Evolutionary conservation across 2,888 invertebrate species (phyloP), one percentile per base, ranked within the genome.

Genomic region (Dryobota labecula): DNA sequence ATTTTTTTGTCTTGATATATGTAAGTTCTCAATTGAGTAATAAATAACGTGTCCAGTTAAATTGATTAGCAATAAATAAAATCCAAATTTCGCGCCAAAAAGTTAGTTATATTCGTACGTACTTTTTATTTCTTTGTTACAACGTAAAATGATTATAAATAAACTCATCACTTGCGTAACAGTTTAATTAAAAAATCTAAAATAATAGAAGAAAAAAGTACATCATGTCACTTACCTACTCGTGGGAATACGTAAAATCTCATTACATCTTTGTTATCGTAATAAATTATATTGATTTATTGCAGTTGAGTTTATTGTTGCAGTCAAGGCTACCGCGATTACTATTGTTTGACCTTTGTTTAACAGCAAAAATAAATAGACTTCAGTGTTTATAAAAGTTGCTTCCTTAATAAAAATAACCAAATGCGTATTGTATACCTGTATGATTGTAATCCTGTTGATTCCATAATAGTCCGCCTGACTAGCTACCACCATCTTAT

Each of bases 201-300:
- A 30, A 41, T 61, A 47, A 54, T 47, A 36, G 13, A 11, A 54
- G 47, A 61, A 41, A 54, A 57, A 51, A 36, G 13, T 57, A 18
- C n/a, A 5, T 43, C 60, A 27, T 18, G 24, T 30, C 27, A 24
- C 8, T 36, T n/a, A 56, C 18, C 18, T n/a, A 38, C 18, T 33
- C 62, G 51, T 76, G 58, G 41, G 69, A 76, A 69, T 64, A 54
- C 30, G 5, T 64, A 43, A 63, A 75, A 64, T 58, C 53, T 43
- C 38, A 51, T 51, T 33, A 45, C 43, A 53, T 27, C 15, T 58
- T 47, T 18, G 33, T n/a, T 36, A 54, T 27, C 5, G 51, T 62
- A 76, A 62, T 76, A 66, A 76, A 76, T 70, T 47, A 66, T 47
- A 66, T 62, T 76, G 62, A 70, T 76, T 76, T 76, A 76, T 56